Evolutionary conservation across 2,888 invertebrate genomes (phyloP), one percentile per base, ranked within the genome.

Genomic region (Agrochola circellaris): DNA sequence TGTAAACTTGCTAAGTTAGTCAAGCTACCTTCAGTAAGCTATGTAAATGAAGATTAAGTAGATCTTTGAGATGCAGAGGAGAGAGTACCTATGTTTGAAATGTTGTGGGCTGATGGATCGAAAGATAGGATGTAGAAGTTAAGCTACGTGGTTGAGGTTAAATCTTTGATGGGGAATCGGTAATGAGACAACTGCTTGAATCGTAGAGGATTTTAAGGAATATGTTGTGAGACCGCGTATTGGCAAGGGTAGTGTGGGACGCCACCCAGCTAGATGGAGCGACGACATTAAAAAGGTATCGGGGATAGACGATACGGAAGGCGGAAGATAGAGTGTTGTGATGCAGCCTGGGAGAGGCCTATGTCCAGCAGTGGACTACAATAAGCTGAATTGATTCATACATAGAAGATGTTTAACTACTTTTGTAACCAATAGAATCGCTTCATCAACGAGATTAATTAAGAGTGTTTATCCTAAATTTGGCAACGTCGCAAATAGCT

Each of bases 1-100:
- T 92, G 88, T 77, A 85, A 91, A 91, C 91, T 90, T 86, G 79
- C 73, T 81, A 86, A 90, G 81, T 90, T 86, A 77, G 65, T 71
- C 76, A n/a, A 58, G 83, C 70, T 86, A 86, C 88, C 81, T 86
- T 78, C n/a, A 78, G 73, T 76, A 65, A 68, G 80, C 83, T 88
- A 88, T 82, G 87, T 81, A 82, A 88, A 87, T 86, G 77, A 71
- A 88, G 79, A 79, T 81, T 77, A 81, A 86, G 81, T 75, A 73
- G 61, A 77, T 87, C 80, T 79, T 81, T 73, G 73, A 78, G 73
- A 75, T 77, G 76, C 73, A 66, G 73, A 74, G 68, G 60, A 68
- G 34, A 66, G 64, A 26, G 65, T 15, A 69, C 56, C 51, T 51
- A 75, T 65, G 76, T 68, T 73, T 80, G 34, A 64, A 71, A 45